Evolutionary conservation across 2,113 vertebrate species (phyloP), one percentile per base, ranked within the genome.

Genomic region (Bufo bufo): DNA sequence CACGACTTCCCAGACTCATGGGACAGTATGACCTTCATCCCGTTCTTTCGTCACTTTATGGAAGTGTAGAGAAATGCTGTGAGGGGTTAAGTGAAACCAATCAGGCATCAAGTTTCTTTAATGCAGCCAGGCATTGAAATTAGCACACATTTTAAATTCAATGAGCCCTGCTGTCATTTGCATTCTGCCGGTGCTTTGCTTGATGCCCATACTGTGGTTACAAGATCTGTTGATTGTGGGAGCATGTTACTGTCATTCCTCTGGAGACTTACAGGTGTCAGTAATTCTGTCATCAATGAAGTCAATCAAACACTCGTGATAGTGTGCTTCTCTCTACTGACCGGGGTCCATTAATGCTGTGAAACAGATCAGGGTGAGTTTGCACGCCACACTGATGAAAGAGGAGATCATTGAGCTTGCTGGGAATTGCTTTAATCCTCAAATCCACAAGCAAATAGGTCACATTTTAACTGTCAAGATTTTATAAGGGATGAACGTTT

Each of bases 81-180:
- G 16, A 82, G 43, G 79, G 86, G 79, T 87, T 82, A 87, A 82
- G 79, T 87, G 86, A 47, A 82, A 71, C 66, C 66, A 82, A 82
- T 74, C 33, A 63, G n/a, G 56, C 69, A 82, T 45, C 16, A 50
- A 63, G 56, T 12, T 61, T 66, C 79, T 82, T 82, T 82, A 82
- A 49, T 52, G 47, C 56, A 81, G 47, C 63, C 86, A 81, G 50
- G 56, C 50, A 87, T 72, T 87, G 50, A 82, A 75, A 63, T 87
- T 72, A 43, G 47, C 52, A 33, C 66, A 75, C n/a, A 52, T 82
- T 82, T 82, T 75, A 75, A 19, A 63, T 82, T 75, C 86, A 87
- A 52, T 61, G 54, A 87, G 80, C 66, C 54, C 54, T 63, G 54
- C 52, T 75, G 20, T 74, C 79, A 82, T 82, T 87, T 82, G 79